Evolutionary conservation across 2,113 vertebrate genomes (phyloP), one percentile per base, ranked within the genome.

Genomic region (Larimichthys polyactis): DNA sequence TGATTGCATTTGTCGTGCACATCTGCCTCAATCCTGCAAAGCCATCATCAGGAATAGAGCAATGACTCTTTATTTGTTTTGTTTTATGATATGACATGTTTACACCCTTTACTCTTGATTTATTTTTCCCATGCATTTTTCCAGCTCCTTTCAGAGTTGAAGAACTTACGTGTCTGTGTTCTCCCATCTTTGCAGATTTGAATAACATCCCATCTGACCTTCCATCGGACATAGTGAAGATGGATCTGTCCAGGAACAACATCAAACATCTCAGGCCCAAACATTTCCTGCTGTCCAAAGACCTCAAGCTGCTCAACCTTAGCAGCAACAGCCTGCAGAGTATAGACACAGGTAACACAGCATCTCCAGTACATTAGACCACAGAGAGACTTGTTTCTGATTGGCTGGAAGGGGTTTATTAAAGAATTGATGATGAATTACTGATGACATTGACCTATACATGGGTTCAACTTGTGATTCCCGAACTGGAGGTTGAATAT

Each of bases 221-320:
- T 85, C 96, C 97, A 74, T 94, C 96, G 76, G 96, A 99, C 89
- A 95, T 97, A 57, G 94, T 97, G 76, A 97, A 96, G 94, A 96
- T 99, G 83, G 97, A 99, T 91, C 89, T 99, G 81, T 98, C 98
- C 71, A 87, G 79, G 67, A 99, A 99, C 91, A 96, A 91, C 94
- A 98, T 99, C 81, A 96, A 90, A 83, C 95, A 96, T 70, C 96
- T 99, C 83, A 96, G 91, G 90, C 93, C 96, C 82, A 98, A 96
- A 89, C 95, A 96, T 55, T 99, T 99, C 91, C 94, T 96, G 92
- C 96, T 96, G 73, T 94, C 95, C 88, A 96, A 96, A 89, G 97
- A 99, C 75, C 89, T 99, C 88, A 98, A 97, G 91, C 92, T 95
- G 85, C 82, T 99, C 94, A 99, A 99, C 91, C 95, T 99, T 64